Percentiles rank a stretch among this genome's conserved stretches.
Conservation (phyloP, 1,140 invertebrate species). For the Nasonia longicornis region DNA sequence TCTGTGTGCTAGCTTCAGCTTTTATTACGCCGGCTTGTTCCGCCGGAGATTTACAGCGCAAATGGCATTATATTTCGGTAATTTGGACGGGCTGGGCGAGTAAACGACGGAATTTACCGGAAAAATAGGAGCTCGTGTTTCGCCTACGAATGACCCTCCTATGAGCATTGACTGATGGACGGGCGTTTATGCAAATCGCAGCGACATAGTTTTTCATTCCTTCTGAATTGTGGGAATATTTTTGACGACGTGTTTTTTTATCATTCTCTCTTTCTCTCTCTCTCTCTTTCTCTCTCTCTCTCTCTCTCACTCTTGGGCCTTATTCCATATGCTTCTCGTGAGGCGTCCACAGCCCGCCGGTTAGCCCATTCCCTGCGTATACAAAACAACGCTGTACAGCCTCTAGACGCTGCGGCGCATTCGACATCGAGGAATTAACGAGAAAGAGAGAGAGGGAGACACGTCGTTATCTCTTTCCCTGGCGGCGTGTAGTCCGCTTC, state of each 20-base stretch:
- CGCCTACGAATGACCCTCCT: slow-evolving; percentile 20
- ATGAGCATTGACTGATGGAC: slow-evolving; percentile 25
- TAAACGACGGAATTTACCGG: slow-evolving; percentile 35
- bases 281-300: not conserved
- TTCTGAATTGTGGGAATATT: slow-evolving; percentile 16
- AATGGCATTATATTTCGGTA: slow-evolving; percentile 38
- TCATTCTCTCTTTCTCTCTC: not conserved
- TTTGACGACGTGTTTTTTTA: not conserved
- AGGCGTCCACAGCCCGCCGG: not conserved
- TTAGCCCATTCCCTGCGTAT: not conserved
- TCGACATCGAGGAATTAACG: slow-evolving; percentile 35
- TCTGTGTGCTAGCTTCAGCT: slow-evolving; percentile 48
- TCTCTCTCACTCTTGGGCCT: not conserved
- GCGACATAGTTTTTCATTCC: not conserved
- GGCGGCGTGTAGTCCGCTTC: not conserved
- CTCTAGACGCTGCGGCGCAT: not conserved
- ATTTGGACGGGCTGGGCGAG: slow-evolving; percentile 31
- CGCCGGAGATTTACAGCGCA: slow-evolving; percentile 37
- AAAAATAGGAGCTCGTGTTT: slow-evolving; percentile 39
- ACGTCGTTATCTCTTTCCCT: slow-evolving; percentile 29
- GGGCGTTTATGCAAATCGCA: not conserved
- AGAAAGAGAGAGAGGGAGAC: not conserved
- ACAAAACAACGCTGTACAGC: not conserved
- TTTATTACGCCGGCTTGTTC: slow-evolving; percentile 36
- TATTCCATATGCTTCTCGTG: not conserved